Base-by-base conservation (phyloP, 2,797 vertebrate species). In the Pteropus rufus region DNA sequence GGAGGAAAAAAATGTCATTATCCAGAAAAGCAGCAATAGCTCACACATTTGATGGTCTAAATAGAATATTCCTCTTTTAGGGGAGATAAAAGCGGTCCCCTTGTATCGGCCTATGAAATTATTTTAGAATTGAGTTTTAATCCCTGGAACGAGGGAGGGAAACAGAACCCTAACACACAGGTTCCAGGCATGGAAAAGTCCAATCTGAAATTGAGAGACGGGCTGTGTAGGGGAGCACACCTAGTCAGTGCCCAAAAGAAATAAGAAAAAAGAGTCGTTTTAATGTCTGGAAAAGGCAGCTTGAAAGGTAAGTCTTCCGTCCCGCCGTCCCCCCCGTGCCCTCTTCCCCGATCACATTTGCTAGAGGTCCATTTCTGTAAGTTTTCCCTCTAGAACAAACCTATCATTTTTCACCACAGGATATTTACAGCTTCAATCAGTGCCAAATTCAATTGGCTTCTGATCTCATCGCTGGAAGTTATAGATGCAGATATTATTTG, bases 401-500 rank as follows among this genome's bases (percentile, higher is more conserved):
- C 98, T 98, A 99, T 99, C 98, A 99, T 98, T 98, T 98, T 98
- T 99, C 98, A 98, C 98, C 97, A 94, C 98, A 52, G 98, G 98
- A 98, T 98, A 98, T 99, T 98, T 98, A 98, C 98, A 94, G 98
- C 98, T 98, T 98, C 98, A 99, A 98, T 99, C 98, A 99, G 98
- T 97, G 98, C 98, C 98, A 98, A 95, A 98, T 98, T 98, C 98
- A 98, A 98, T 98, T 98, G 98, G 98, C 98, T 98, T 98, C 98
- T 98, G 98, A 98, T 98, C 98, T 98, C 98, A 98, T 98, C 54
- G 96, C 98, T 98, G 98, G 97, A 98, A 99, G 98, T 99, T 98
- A 98, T 98, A 98, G 98, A 98, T 98, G 98, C 98, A 99, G 98
- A 98, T 98, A 99, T 98, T 99, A 98, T 99, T 99, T 99, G 98